These are phyloP conservation scores for Tipula unca DNA, from an alignment of 2,888 invertebrate genomes.

Conservation along the genomic window DNA sequence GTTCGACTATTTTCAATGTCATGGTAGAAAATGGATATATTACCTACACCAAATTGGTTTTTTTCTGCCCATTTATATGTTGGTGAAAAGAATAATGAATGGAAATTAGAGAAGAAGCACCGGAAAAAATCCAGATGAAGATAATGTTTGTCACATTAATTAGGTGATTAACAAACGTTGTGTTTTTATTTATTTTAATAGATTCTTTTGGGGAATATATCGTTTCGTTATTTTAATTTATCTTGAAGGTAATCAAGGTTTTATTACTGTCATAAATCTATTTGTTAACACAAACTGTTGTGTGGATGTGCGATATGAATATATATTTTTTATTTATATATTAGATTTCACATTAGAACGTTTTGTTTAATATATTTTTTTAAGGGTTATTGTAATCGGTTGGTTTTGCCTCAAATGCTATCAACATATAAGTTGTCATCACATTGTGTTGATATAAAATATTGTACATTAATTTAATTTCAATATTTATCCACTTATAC, in stretches of 20 bases:
- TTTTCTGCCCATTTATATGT: neutral
- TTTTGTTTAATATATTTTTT: no score
- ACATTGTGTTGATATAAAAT: no score
- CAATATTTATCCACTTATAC: no score
- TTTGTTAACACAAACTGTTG: neutral
- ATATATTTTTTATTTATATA: neutral
- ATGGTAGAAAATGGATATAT: neutral
- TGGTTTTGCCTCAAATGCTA: no score
- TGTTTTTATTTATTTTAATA: neutral
- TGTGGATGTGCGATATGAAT: neutral
- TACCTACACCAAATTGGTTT: neutral
- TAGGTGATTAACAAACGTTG: slow-evolving; percentile 8
- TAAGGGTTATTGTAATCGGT: no score
- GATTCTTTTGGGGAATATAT: neutral
- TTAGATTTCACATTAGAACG: no score
- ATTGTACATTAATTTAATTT: no score
- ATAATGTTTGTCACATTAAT: slow-evolving; percentile 14
- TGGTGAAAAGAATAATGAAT: neutral
- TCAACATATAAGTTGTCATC: no score
- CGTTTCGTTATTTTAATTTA: neutral
- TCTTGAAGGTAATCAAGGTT: neutral
- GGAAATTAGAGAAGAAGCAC: neutral
- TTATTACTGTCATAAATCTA: neutral
- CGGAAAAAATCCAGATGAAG: neutral
- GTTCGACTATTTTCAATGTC: neutral